Evolutionary conservation across 2,113 vertebrate genomes (phyloP), one percentile per base, ranked within the genome.

Genomic region (Anser cygnoides): DNA sequence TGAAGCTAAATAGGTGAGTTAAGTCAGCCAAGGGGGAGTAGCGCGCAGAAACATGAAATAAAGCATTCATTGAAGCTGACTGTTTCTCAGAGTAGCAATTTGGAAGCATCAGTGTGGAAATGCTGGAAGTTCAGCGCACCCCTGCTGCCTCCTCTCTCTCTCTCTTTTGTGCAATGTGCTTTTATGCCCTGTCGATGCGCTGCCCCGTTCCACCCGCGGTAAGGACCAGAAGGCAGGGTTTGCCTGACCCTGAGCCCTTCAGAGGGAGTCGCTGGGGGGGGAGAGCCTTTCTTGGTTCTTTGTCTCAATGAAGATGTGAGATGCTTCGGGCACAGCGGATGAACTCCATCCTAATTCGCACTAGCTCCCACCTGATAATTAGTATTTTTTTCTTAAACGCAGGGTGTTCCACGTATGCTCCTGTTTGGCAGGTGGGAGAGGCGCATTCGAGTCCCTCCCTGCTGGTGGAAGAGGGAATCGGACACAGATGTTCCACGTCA

Each of bases 141-240:
- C 22, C 35, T 79, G 0, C 12, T 44, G 13, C 49, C 5, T 26
- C 11, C 28, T 58, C 28, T 72, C 8, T 58, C 26, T 72, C 8
- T 55, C 18, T 49, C 0, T 20, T 44, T 9, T 22, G 39, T 29
- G 33, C 37, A 29, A 75, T 5, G 46, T n/a, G 33, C 6, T 43
- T 67, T 43, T 20, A 1, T 82, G 68, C 26, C 1, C 0, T 29
- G 2, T 13, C 0, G 3, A 0, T 55, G 81, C 61, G 5, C 37
- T 43, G 52, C 61, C 37, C 67, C 0, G 0, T 44, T 46, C n/a
- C 50, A 8, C 57, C 31, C 79, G 16, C 15, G 18, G 6, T 13
- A 3, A 66, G 75, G 15, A 62, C 9, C 52, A 21, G 67, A 22
- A 54, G 54, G 71, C 4, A 2, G 52, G 19, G 58, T 86, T 31